Percentiles rank a stretch among this genome's conserved stretches.
Evolutionary conservation across 2,797 vertebrate genomes (phyloP).

Genomic region (Cryptoprocta ferox): DNA sequence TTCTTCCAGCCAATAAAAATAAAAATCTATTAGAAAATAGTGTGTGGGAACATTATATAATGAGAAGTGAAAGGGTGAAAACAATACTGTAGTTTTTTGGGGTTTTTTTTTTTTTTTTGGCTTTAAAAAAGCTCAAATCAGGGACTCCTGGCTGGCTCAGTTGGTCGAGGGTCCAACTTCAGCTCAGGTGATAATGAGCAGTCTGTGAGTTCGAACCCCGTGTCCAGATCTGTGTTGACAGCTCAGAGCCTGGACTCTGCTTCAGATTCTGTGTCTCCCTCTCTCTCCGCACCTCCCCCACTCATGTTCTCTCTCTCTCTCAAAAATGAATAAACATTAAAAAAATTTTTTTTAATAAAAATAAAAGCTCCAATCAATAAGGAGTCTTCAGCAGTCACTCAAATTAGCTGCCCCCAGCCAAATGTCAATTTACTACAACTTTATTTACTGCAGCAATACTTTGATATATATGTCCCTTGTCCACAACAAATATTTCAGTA

Average conservation of each 20-base stretch:
- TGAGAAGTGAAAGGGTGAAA: not conserved
- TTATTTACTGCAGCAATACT: conserved; percentile 10
- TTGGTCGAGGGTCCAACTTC: too few relatives aligned
- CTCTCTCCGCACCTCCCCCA: too few relatives aligned
- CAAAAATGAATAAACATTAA: too few relatives aligned
- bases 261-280: too few relatives aligned
- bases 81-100: not conserved
- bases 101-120: not conserved
- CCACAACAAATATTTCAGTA: conserved; percentile 44
- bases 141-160: too few relatives aligned
- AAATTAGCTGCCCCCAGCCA: conserved; percentile 39
- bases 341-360: too few relatives aligned
- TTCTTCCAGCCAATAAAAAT: conserved; percentile 37
- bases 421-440: conserved; percentile 32
- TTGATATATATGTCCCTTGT: not conserved
- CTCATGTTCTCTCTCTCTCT: too few relatives aligned
- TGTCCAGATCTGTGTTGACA: too few relatives aligned
- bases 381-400: not conserved
- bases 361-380: not conserved
- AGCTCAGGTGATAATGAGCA: too few relatives aligned
- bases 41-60: not conserved
- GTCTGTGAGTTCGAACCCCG: too few relatives aligned
- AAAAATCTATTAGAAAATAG: not conserved
- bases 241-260: too few relatives aligned
- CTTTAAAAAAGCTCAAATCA: conserved; percentile 32